Evolutionary conservation across 2,888 invertebrate species (phyloP).

Genomic region (Dolichopus griseipennis): DNA sequence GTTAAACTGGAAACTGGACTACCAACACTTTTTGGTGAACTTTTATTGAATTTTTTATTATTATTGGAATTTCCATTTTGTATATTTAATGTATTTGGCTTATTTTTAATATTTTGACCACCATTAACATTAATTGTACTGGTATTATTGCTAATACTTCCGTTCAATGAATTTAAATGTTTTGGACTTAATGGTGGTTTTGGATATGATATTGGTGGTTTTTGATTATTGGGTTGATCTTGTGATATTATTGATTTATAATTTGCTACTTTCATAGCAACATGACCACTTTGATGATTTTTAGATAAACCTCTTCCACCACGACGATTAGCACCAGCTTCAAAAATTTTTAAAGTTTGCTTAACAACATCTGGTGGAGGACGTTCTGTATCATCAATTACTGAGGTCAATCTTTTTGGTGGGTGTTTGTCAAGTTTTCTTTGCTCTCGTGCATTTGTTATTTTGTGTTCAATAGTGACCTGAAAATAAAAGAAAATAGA

Average conservation of each 20-base stretch:
- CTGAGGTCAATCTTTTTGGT: constrained; percentile 53
- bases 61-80: constrained; percentile 17
- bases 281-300: constrained; percentile 45
- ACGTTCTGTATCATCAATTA: constrained; percentile 65
- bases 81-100: constrained; percentile 26
- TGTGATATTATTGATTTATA: constrained; percentile 56
- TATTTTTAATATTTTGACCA: constrained; percentile 19
- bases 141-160: constrained; percentile 20
- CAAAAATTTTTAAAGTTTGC: constrained; percentile 76
- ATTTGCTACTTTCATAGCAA: constrained; percentile 55
- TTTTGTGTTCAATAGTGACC: constrained; percentile 44
- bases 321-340: constrained; percentile 52
- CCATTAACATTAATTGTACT: constrained; percentile 16
- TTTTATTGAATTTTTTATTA: constrained; percentile 13
- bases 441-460: constrained; percentile 39
- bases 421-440: constrained; percentile 37
- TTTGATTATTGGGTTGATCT: constrained; percentile 31
- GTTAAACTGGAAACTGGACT: constrained; percentile 20
- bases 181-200: constrained; percentile 42
- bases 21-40: constrained; percentile 18
- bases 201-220: constrained; percentile 47
- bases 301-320: constrained; percentile 44
- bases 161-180: constrained; percentile 17
- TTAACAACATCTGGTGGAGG: constrained; percentile 86
- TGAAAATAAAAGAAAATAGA: background rate